These are phyloP conservation scores for Amblyjoppa proteus DNA, from an alignment of 2,888 invertebrate genomes.

Conservation along the genomic window DNA sequence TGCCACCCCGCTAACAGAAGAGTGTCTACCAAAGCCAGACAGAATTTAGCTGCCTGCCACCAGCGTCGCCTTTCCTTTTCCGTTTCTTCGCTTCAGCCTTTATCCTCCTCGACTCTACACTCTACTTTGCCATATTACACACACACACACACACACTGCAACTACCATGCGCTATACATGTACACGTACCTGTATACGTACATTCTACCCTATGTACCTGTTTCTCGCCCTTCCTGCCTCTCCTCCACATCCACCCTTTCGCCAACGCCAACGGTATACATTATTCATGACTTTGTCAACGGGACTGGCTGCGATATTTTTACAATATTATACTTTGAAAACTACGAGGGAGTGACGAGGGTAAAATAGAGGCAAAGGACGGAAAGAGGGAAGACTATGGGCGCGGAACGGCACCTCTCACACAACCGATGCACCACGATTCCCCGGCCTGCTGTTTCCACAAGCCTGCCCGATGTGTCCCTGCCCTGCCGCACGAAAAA, in stretches of 20 bases:
- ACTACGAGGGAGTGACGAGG: constrained; percentile 64
- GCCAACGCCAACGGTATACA: constrained; percentile 71
- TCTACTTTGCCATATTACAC: constrained; percentile 37
- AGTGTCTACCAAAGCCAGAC: constrained; percentile 44
- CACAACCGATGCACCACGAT: constrained; percentile 56
- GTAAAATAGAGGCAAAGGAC: constrained; percentile 60
- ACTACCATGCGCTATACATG: background rate
- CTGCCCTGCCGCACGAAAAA: constrained; percentile 42
- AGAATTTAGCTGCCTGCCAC: constrained; percentile 48
- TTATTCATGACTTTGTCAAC: constrained; percentile 80
- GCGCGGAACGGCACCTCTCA: constrained; percentile 20
- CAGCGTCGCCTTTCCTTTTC: constrained; percentile 45
- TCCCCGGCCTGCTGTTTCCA: constrained; percentile 58
- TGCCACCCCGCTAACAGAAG: constrained; percentile 13
- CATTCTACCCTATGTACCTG: constrained; percentile 10
- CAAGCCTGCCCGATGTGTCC: constrained; percentile 1
- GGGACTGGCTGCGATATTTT: constrained; percentile 76
- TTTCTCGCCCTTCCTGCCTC: constrained; percentile 54
- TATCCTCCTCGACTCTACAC: constrained; percentile 45
- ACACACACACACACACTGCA: background rate
- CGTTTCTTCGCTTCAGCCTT: constrained; percentile 48
- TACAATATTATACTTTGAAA: constrained; percentile 77
- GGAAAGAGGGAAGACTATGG: constrained; percentile 34
- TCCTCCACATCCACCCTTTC: constrained; percentile 72
- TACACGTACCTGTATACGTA: background rate